Conservation (phyloP, 2,888 invertebrate species). For the Lamellibrachia satsuma region DNA sequence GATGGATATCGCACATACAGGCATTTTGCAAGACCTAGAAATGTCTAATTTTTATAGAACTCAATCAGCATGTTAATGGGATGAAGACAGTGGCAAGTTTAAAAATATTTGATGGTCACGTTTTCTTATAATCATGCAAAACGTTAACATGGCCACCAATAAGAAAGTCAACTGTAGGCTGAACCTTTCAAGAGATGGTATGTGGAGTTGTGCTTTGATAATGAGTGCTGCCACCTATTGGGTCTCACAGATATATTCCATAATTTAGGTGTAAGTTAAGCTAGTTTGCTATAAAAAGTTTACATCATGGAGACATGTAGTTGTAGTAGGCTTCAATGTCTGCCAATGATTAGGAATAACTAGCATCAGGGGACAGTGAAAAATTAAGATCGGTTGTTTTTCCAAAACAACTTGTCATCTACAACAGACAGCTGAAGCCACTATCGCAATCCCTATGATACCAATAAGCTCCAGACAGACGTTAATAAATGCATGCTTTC, state of each 20-base stretch:
- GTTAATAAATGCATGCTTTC: not conserved
- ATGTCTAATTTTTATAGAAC: too few relatives aligned
- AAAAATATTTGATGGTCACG: too few relatives aligned
- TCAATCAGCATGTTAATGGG: too few relatives aligned
- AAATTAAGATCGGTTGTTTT: not conserved
- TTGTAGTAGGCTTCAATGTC: not conserved
- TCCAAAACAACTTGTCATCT: not conserved
- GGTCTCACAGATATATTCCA: not conserved
- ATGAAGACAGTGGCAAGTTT: too few relatives aligned
- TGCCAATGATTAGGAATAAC: not conserved
- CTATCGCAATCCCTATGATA: not conserved
- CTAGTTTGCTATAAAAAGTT: not conserved
- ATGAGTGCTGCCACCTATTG: not conserved
- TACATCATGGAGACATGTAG: not conserved
- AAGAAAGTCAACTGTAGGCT: too few relatives aligned
- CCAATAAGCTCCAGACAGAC: not conserved
- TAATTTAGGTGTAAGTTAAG: not conserved
- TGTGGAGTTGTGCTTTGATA: not conserved
- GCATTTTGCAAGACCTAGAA: too few relatives aligned
- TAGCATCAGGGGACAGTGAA: not conserved
- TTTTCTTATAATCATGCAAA: too few relatives aligned
- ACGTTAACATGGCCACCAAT: too few relatives aligned
- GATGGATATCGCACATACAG: too few relatives aligned
- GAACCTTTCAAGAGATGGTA: too few relatives aligned
- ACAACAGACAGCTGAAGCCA: not conserved